Evolutionary conservation across 2,113 vertebrate genomes (phyloP), one percentile per base, ranked within the genome.

Genomic region (Chaetodon trifascialis): DNA sequence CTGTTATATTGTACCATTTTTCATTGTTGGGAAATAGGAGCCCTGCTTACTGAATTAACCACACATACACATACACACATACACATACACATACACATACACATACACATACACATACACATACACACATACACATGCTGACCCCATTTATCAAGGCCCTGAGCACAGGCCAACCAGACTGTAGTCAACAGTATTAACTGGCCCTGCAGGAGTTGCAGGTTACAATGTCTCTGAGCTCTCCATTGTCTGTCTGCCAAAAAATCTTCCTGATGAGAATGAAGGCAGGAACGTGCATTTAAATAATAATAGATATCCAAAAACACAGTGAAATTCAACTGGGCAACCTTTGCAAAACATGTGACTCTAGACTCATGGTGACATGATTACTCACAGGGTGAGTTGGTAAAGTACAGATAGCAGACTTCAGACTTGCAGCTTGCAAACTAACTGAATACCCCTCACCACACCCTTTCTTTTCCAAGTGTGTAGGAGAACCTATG

Each of bases 81-180:
- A 80, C 58, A 51, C 49, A 38, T 51, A 75, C 47, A 73, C 19
- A 21, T 5, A 65, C 30, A 83, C 12, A 34, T 23, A 30, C 67
- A 66, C 44, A n/a, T n/a, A 9, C 4, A 11, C 46, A 80, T 58
- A 51, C 49, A 38, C 54, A 75, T 51, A n/a, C n/a, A n/a, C n/a
- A 30, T 72, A 66, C 44, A 9, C 4, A 11, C 46, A 80, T 58
- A 51, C 49, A 38, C 54, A 75, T 51, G 56, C 70, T 86, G 84
- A 90, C 69, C 81, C 60, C 83, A 91, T 92, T 85, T n/a, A 91
- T 92, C 90, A 90, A 47, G 58, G 47, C 66, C 88, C 79, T 82
- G 70, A 90, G 89, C 88, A 86, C 68, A 82, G 51, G 51, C 59
- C 64, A 62, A 80, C 42, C 66, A 72, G 60, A 64, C 65, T 77